Conservation (phyloP, 2,888 invertebrate species). For the Orchestes rusci region DNA sequence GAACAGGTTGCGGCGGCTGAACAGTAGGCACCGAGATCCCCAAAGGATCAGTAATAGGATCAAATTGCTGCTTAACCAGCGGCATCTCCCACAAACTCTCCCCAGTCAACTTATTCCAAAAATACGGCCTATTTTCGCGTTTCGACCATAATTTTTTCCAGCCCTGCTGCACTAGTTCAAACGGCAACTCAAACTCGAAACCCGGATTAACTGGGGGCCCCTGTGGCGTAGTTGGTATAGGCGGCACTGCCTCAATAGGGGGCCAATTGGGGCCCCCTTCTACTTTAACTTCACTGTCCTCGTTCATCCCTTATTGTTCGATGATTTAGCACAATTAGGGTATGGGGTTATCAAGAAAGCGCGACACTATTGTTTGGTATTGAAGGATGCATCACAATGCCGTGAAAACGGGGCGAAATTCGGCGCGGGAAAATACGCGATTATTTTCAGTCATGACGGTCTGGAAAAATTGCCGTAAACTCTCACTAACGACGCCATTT, state of each 20-base stretch:
- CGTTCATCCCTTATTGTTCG: constrained; percentile 38
- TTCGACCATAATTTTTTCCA: constrained; percentile 98
- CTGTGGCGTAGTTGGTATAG: constrained; percentile 55
- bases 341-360: constrained; percentile 15
- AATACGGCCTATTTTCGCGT: constrained; percentile 89
- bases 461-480: constrained; percentile 42
- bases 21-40: constrained; percentile 28
- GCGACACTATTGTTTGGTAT: constrained; percentile 12
- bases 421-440: constrained; percentile 28
- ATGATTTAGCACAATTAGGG: constrained; percentile 29
- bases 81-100: constrained; percentile 98
- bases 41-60: constrained; percentile 63
- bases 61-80: constrained; percentile 71
- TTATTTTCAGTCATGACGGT: constrained; percentile 42
- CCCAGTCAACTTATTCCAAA: constrained; percentile 92
- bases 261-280: constrained; percentile 41
- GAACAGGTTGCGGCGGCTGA: constrained; percentile 29
- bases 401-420: constrained; percentile 18
- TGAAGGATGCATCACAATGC: constrained; percentile 16
- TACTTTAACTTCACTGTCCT: constrained; percentile 39
- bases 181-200: constrained; percentile 50
- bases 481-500: constrained; percentile 45
- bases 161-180: constrained; percentile 68
- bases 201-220: constrained; percentile 47
- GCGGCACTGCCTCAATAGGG: constrained; percentile 39